Percentiles rank a stretch among this genome's conserved stretches.
Evolutionary conservation across 2,888 invertebrate species (phyloP).

Genomic region (Tiliacea aurago): DNA sequence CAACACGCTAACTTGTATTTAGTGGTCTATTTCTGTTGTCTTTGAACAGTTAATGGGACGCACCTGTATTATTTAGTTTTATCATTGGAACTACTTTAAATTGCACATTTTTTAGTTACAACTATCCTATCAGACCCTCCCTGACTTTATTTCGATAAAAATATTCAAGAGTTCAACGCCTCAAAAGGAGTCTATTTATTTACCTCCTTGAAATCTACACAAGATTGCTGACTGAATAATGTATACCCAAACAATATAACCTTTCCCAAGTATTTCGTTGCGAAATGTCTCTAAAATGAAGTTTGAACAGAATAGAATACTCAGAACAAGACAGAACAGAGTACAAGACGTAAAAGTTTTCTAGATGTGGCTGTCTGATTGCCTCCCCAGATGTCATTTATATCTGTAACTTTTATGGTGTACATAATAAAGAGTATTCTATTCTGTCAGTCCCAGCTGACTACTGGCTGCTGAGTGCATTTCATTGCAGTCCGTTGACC

Average conservation of each 20-base stretch:
- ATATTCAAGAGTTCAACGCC: neutral
- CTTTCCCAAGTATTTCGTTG: conserved; percentile 11
- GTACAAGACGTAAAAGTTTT: conserved; percentile 27
- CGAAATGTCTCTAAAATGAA: conserved; percentile 20
- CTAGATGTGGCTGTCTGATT: conserved; percentile 31
- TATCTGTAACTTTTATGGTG: too few species aligned
- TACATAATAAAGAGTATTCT: too few species aligned
- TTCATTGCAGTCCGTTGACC: conserved; percentile 46
- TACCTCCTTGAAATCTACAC: neutral
- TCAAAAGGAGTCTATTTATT: neutral
- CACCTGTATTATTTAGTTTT: conserved; percentile 21
- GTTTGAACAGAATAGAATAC: conserved; percentile 18
- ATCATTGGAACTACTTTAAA: conserved; percentile 4
- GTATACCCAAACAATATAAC: conserved; percentile 11
- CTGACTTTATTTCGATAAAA: neutral
- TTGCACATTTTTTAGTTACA: conserved; percentile 8
- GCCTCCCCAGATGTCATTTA: conserved; percentile 31
- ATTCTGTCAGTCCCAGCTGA: conserved; percentile 25
- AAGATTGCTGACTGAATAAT: conserved; percentile 27
- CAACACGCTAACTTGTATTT: conserved; percentile 36
- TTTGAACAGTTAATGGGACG: conserved; percentile 26
- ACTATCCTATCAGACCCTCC: neutral
- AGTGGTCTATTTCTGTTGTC: conserved; percentile 23
- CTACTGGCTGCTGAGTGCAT: conserved; percentile 18
- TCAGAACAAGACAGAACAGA: too few species aligned